Evolutionary conservation across 2,113 vertebrate species (phyloP).

Genomic region (Corythaixoides concolor): DNA sequence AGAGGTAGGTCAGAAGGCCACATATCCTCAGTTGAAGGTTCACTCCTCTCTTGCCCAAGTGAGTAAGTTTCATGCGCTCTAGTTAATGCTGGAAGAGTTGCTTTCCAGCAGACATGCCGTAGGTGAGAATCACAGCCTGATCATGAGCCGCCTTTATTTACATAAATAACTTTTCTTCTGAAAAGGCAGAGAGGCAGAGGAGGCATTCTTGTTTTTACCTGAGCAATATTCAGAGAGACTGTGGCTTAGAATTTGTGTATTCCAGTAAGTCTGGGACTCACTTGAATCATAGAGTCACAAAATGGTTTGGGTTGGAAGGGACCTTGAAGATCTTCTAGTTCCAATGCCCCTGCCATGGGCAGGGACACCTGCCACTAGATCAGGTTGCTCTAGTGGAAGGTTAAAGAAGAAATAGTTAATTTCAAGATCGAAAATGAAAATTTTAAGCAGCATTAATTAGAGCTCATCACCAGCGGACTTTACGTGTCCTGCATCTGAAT

Average conservation of each 20-base stretch:
- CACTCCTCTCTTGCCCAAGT: background rate
- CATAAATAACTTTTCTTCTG: background rate
- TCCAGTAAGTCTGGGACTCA: background rate
- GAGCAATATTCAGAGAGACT: background rate
- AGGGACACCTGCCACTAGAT: too few species aligned
- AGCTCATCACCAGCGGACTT: background rate
- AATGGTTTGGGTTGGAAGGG: too few species aligned
- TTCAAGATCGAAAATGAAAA: background rate
- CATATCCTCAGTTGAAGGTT: background rate
- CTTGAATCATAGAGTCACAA: too few species aligned
- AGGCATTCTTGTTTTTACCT: background rate
- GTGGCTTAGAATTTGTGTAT: background rate
- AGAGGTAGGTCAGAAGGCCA: constrained; percentile 81
- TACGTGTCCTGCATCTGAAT: background rate
- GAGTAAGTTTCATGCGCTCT: background rate
- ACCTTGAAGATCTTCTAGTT: too few species aligned
- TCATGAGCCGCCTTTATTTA: rapidly evolving
- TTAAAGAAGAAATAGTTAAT: background rate
- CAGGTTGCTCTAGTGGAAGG: too few species aligned
- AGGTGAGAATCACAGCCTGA: background rate
- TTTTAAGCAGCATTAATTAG: background rate
- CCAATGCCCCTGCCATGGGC: too few species aligned
- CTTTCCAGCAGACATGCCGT: background rate
- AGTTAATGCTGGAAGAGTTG: background rate
- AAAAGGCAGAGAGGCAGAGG: background rate